Conservation (phyloP, 2,113 vertebrate species). For the Cheilinus undulatus region DNA sequence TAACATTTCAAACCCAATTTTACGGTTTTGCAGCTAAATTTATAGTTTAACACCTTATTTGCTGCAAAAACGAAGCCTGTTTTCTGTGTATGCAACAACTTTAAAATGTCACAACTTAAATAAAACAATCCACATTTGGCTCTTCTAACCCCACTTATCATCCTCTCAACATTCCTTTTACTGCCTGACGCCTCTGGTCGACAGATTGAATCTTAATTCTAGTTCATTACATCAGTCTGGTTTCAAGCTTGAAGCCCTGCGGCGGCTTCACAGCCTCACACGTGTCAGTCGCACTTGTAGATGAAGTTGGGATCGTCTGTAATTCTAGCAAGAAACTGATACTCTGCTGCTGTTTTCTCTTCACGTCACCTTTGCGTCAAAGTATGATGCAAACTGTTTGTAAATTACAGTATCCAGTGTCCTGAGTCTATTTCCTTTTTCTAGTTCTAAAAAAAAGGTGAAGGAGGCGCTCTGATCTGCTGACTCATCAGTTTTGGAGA, state of each 20-base stretch:
- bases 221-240: neutral
- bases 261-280: conserved; percentile 6
- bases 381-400: conserved; percentile 56
- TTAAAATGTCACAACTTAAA: too few species aligned
- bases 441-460: neutral
- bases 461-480: conserved; percentile 16
- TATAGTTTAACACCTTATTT: too few species aligned
- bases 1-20: too few species aligned
- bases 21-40: too few species aligned
- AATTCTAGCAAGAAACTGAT: neutral
- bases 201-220: neutral
- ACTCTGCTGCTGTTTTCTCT: neutral
- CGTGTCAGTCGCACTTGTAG: conserved; percentile 9
- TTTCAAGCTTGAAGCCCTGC: neutral
- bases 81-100: too few species aligned
- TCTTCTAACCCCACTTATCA: neutral
- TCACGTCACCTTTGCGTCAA: neutral
- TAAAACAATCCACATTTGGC: neutral
- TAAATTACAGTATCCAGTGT: conserved; percentile 29
- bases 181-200: neutral
- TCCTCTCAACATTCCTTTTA: neutral
- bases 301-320: neutral
- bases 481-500: conserved; percentile 50
- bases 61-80: too few species aligned
- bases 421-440: neutral